These are phyloP conservation scores for Prosopocoilus inquinatus DNA, from an alignment of 2,888 invertebrate species.

Conservation along the genomic window DNA sequence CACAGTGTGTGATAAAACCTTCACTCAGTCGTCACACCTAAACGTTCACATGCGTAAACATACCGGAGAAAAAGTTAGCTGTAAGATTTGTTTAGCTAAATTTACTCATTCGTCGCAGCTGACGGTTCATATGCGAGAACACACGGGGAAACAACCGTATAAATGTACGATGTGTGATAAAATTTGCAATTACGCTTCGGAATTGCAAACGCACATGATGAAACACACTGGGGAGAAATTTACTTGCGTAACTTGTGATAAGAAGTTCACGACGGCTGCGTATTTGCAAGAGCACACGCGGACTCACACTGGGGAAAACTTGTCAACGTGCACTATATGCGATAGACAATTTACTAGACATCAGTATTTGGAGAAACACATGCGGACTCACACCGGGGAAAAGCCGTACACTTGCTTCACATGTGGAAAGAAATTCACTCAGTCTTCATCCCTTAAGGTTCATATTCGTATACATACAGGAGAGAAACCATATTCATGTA, in stretches of 20 bases:
- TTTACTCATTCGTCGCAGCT: conserved; percentile 49
- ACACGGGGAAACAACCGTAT: conserved; percentile 48
- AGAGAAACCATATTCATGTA: conserved; percentile 45
- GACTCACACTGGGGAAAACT: conserved; percentile 47
- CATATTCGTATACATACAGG: conserved; percentile 45
- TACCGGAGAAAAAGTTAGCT: conserved; percentile 54
- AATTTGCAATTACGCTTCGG: conserved; percentile 44
- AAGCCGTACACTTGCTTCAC: conserved; percentile 44
- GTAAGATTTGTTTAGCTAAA: conserved; percentile 43
- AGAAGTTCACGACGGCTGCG: conserved; percentile 45
- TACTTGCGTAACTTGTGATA: conserved; percentile 43
- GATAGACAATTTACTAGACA: conserved; percentile 55
- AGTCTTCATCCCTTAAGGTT: conserved; percentile 46
- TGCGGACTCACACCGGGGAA: conserved; percentile 54
- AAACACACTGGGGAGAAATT: conserved; percentile 46
- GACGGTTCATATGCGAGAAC: conserved; percentile 47
- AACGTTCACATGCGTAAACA: conserved; percentile 59
- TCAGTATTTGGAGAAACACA: conserved; percentile 55
- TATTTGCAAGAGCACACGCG: conserved; percentile 43
- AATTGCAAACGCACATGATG: conserved; percentile 44
- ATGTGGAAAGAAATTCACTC: conserved; percentile 47
- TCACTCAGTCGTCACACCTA: conserved; percentile 61
- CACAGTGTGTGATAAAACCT: conserved; percentile 57
- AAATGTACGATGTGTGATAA: conserved; percentile 47
- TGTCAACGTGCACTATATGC: conserved; percentile 48